Conservation (phyloP, 2,888 invertebrate genomes). For the Ophraella communa region DNA sequence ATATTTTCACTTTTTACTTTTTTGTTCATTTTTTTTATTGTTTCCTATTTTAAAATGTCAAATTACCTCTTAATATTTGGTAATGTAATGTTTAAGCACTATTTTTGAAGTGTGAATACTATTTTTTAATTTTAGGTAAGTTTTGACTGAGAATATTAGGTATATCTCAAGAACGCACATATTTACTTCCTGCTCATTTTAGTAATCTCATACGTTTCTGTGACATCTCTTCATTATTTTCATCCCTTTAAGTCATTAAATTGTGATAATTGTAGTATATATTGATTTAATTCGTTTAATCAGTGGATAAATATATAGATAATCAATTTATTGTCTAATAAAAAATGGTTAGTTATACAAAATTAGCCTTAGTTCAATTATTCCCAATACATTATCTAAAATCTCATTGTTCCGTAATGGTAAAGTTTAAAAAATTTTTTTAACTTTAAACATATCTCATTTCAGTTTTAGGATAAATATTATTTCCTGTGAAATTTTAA, state of each 20-base stretch:
- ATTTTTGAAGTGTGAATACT: slow-evolving; percentile 28
- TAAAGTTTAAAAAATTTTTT: too few species aligned
- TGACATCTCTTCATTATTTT: slow-evolving; percentile 33
- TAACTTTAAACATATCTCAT: too few species aligned
- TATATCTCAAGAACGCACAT: slow-evolving; percentile 36
- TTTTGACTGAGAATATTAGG: slow-evolving; percentile 37
- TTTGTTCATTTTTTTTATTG: slow-evolving; percentile 3
- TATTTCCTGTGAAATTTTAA: too few species aligned
- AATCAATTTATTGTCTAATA: too few species aligned
- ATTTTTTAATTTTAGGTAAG: slow-evolving; percentile 33
- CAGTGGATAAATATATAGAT: background rate
- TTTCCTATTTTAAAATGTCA: slow-evolving; percentile 19
- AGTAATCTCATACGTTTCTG: slow-evolving; percentile 34
- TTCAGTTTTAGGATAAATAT: too few species aligned
- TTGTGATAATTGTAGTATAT: slow-evolving; percentile 30
- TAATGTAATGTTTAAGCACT: slow-evolving; percentile 19
- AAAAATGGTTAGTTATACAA: too few species aligned
- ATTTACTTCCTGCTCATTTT: slow-evolving; percentile 29
- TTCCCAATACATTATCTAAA: too few species aligned
- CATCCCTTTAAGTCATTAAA: slow-evolving; percentile 24
- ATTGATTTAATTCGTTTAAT: slow-evolving; percentile 18
- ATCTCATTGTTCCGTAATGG: too few species aligned
- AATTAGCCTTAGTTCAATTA: too few species aligned
- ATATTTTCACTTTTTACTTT: background rate
- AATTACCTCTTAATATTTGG: slow-evolving; percentile 21